A percentile compares a stretch with the other conserved stretches of the same genome.
Conservation (phyloP, 2,113 vertebrate genomes). For the Aegithalos caudatus region DNA sequence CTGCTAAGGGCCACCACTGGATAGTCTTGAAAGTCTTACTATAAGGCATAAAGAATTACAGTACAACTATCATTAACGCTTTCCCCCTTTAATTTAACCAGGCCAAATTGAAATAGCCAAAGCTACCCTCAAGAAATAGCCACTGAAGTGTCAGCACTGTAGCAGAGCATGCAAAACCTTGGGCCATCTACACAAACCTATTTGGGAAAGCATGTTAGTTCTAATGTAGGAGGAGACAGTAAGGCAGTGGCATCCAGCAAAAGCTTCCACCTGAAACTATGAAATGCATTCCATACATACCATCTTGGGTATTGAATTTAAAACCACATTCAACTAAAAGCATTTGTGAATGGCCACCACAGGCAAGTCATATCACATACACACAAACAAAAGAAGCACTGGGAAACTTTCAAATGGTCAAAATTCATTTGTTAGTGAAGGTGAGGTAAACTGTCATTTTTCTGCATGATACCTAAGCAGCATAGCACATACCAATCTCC, state of each 20-base stretch:
- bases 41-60: neutral
- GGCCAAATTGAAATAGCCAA: neutral
- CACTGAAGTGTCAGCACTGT: neutral
- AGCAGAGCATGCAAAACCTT: neutral
- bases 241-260: neutral
- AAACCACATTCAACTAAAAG: neutral
- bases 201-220: neutral
- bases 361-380: neutral
- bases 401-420: neutral
- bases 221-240: neutral
- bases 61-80: neutral
- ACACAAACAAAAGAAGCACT: neutral
- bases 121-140: neutral
- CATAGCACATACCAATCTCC: neutral
- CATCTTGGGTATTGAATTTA: neutral
- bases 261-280: neutral
- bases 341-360: neutral
- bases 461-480: neutral
- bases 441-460: neutral
- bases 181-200: neutral
- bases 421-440: neutral
- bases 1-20: neutral
- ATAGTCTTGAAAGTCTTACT: neutral
- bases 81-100: neutral
- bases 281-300: neutral